Conservation (phyloP, 2,888 invertebrate genomes). For the Phortica okadai region DNA sequence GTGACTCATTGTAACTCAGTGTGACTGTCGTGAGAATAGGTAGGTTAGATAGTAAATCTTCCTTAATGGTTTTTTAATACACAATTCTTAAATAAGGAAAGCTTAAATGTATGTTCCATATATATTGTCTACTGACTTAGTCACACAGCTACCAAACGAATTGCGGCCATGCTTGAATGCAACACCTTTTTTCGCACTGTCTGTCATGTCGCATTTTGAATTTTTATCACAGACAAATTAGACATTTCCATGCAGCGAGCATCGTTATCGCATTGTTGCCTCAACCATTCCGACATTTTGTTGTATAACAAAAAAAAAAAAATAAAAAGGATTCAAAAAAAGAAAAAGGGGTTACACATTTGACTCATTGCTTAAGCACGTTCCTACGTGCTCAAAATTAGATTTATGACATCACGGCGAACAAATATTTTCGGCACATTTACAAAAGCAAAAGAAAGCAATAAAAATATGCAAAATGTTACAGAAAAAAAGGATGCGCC, state of each 20-base stretch:
- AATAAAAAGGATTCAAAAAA: background rate
- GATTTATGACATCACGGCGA: background rate
- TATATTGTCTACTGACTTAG: too few species aligned
- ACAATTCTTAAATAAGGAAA: too few species aligned
- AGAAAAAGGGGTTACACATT: background rate
- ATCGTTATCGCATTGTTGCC: background rate
- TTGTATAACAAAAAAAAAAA: background rate
- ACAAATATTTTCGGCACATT: background rate
- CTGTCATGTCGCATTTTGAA: too few species aligned
- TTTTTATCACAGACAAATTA: too few species aligned
- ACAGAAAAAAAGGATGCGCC: background rate
- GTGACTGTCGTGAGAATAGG: too few species aligned
- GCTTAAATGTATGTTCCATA: too few species aligned
- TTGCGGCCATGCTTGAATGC: too few species aligned
- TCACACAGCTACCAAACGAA: too few species aligned
- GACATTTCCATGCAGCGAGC: background rate
- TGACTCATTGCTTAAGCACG: background rate
- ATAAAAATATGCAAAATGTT: background rate
- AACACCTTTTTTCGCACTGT: too few species aligned
- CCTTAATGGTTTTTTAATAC: too few species aligned
- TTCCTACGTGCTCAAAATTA: slow-evolving; percentile 8
- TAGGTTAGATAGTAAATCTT: too few species aligned
- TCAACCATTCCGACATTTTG: background rate
- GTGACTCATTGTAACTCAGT: too few species aligned
- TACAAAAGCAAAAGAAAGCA: background rate